phyloP scores from a whole-genome alignment of 2,888 invertebrate genomes.

The Papilio gigon region DNA sequence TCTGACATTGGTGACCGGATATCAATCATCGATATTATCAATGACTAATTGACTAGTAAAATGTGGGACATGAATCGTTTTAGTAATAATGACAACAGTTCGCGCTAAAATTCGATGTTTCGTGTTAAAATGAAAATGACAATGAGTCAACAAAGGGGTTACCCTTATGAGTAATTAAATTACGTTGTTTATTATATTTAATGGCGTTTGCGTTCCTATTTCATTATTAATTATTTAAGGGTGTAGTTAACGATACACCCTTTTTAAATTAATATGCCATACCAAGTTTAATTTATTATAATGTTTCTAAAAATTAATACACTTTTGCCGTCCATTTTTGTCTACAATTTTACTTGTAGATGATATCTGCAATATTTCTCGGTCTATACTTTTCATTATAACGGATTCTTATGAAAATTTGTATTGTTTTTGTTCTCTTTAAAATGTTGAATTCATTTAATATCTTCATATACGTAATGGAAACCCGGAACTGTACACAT shows the following conservation, averaged over 20 bases:
- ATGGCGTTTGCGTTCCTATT: constrained; percentile 22
- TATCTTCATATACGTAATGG: neutral
- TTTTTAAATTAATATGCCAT: constrained; percentile 3
- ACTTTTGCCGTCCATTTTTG: neutral
- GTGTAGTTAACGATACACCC: neutral
- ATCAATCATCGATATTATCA: constrained; percentile 18
- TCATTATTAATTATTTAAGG: constrained; percentile 10
- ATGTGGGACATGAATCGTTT: constrained; percentile 9
- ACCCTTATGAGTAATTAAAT: constrained; percentile 34
- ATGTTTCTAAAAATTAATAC: neutral
- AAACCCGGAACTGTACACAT: constrained; percentile 4
- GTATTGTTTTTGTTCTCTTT: too few relatives aligned
- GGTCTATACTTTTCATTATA: neutral
- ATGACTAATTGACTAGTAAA: neutral
- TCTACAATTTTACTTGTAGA: too few relatives aligned
- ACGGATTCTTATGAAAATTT: too few relatives aligned
- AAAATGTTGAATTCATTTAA: neutral
- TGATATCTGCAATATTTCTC: too few relatives aligned
- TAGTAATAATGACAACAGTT: neutral
- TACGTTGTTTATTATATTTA: constrained; percentile 27
- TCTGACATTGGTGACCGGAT: neutral
- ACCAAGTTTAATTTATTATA: neutral
- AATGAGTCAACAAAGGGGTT: constrained; percentile 31
- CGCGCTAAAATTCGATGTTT: neutral
- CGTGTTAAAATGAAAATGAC: constrained; percentile 7